Evolutionary conservation across 2,113 vertebrate species (phyloP).

Genomic region (Myocastor coypus): DNA sequence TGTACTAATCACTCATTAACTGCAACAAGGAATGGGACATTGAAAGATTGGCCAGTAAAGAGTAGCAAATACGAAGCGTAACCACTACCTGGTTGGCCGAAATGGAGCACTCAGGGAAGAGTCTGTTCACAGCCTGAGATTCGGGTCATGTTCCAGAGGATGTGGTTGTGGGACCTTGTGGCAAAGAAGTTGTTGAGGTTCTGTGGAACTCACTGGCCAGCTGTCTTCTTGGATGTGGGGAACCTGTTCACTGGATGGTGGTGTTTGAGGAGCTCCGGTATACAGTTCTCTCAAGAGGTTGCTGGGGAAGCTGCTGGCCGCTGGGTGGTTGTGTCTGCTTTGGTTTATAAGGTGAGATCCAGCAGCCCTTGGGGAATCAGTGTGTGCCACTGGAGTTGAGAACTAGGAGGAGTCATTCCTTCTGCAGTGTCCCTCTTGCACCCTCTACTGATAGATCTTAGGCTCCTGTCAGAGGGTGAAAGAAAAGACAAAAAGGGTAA

Average conservation of each 20-base stretch:
- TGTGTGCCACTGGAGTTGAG: accelerated
- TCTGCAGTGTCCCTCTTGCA: not conserved
- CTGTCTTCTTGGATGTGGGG: not conserved
- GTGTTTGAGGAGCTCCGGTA: not conserved
- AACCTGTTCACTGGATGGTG: not conserved
- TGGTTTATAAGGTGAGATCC: not conserved
- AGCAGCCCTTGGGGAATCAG: not conserved
- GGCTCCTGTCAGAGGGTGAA: not conserved
- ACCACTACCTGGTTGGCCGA: not conserved
- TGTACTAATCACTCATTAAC: not conserved
- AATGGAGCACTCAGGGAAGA: not conserved
- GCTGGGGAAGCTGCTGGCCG: not conserved
- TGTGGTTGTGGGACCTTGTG: not conserved
- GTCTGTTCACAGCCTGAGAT: not conserved
- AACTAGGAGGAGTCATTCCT: not conserved
- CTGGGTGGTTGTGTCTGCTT: not conserved
- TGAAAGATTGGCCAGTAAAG: not conserved
- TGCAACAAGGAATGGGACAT: not conserved
- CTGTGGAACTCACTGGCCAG: not conserved
- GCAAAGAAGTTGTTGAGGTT: not conserved
- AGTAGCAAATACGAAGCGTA: not conserved
- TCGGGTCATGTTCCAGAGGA: not conserved
- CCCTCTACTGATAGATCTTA: slow-evolving; percentile 7
- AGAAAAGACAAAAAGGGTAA: slow-evolving; percentile 43
- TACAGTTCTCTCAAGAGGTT: not conserved